Evolutionary conservation across 2,113 vertebrate genomes (phyloP), one percentile per base, ranked within the genome.

Genomic region (Apeltes quadracus): DNA sequence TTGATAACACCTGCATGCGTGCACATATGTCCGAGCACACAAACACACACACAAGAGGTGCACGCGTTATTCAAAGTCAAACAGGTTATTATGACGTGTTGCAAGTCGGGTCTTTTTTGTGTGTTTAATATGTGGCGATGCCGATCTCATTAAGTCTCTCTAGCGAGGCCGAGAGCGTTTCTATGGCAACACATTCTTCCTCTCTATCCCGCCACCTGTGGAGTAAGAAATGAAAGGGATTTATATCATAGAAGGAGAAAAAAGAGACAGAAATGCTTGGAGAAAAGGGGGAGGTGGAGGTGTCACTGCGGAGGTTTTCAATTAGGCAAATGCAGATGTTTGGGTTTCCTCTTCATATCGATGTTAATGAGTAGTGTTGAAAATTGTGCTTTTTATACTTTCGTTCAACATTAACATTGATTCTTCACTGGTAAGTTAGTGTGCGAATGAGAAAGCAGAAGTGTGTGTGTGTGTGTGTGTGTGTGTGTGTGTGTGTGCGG

Each of bases 161-260:
- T 16, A 70, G 81, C 20, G 10, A 84, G 85, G 75, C 18, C 18
- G 22, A 83, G 63, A 46, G 23, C 18, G 87, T 93, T 88, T 77
- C 93, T 87, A 91, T 90, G 78, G 89, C 87, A 90, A 93, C 90
- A 82, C 87, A 82, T 90, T 89, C 87, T 75, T 83, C 81, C 81
- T 72, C 84, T 86, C 20, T 20, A 88, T 88, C 76, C 77, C 59
- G 78, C 88, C 93, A 93, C 93, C 92, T 94, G 93, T 93, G 89
- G 92, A 91, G 88, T 76, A 78, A 83, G 72, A 88, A 82, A 87
- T 87, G 84, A 87, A 83, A 83, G 84, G 70, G 70, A 76, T 90
- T 89, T 81, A 75, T 84, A 73, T 2, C 78, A 87, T 46, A 25
- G 78, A 54, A 14, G 36, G 57, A 27, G 7, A 46, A 1, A 32